These are phyloP conservation scores for Montipora cactus DNA, from an alignment of 64 coral and sea anemone species.

Conservation along the genomic window DNA sequence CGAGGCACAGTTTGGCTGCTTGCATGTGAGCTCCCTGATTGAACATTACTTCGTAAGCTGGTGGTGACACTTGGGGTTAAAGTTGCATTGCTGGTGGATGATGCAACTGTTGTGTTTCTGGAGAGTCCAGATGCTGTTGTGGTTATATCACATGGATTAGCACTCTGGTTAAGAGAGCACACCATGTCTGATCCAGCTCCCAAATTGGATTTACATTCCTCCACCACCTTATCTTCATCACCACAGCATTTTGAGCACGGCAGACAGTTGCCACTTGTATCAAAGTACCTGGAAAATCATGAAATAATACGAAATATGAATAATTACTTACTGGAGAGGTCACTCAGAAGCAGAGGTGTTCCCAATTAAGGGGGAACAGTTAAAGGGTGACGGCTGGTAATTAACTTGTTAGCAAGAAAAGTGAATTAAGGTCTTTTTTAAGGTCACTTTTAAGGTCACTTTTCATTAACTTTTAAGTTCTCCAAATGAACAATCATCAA, in stretches of 20 bases:
- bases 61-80: no score
- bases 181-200: constrained; percentile 1
- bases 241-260: constrained; percentile 17
- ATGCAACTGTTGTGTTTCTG: no score
- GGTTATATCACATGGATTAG: background rate
- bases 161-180: constrained; percentile 13
- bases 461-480: no score
- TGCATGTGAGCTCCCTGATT: background rate
- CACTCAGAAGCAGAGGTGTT: no score
- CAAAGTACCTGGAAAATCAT: constrained; percentile 11
- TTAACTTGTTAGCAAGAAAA: no score
- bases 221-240: background rate
- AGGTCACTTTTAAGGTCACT: no score
- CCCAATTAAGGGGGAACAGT: no score
- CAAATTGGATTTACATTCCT: constrained; percentile 5
- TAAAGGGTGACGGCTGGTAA: no score
- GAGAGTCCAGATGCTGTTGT: background rate
- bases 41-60: background rate
- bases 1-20: background rate
- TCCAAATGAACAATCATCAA: no score
- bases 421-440: no score
- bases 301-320: background rate
- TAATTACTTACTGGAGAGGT: no score
- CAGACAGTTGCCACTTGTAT: background rate
- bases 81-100: background rate